Base-by-base conservation (phyloP, 2,797 vertebrate genomes). In the Thalassophryne amazonica region DNA sequence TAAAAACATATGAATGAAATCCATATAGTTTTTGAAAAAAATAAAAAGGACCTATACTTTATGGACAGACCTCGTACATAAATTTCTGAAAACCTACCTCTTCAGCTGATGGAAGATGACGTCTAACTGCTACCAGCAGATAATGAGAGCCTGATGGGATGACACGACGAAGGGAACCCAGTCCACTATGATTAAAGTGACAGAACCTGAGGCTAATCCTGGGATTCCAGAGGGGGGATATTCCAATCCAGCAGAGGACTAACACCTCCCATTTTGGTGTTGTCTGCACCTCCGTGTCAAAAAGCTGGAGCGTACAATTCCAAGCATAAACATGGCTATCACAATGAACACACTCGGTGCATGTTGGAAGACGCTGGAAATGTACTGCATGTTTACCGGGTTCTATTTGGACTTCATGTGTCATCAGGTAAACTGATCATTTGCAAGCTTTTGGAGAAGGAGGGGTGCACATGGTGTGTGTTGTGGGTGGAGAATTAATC, bases 171-270 rank as follows among this genome's bases (percentile, higher is more conserved):
- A 53, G 50, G 51, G 50, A 70, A 67, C 63, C 53, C 60, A 54
- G 28, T 68, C 68, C 54, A 14, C 42, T 49, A 59, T 36, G 69
- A 79, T 54, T 41, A 69, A 53, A 35, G 57, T 40, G 21, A 19
- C 48, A 51, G 76, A 67, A 73, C 65, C 64, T 68, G 72, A 66
- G 38, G 55, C 59, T 78, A 73, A 82, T 84, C 81, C 83, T 11
- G 47, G 55, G 64, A 82, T 84, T 83, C 81, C 70, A 80, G 69
- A 71, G 76, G 73, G 56, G 54, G 76, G 74, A 76, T 84, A 81
- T 86, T 86, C 83, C 83, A 73, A 71, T 56, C 64, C 73, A 47
- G 68, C 69, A 82, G 78, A 79, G 69, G 23, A 76, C 69, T 75
- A 57, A 81, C 81, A 84, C 63, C 43, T 9, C 66, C 58, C 43